Evolutionary conservation across 1,140 invertebrate genomes (phyloP).

Genomic region (Drosophila navojoa): DNA sequence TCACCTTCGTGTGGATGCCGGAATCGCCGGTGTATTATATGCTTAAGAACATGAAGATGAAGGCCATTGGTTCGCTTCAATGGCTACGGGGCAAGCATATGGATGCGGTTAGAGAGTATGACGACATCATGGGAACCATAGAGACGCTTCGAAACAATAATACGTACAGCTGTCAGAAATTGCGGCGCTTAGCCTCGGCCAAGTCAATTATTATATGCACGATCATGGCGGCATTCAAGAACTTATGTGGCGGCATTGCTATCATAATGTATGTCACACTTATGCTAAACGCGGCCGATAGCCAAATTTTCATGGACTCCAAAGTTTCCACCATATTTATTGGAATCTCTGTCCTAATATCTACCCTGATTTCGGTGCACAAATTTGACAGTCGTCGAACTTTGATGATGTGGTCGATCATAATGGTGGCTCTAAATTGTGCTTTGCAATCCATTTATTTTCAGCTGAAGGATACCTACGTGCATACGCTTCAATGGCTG

Average conservation of each 20-base stretch:
- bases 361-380: neutral
- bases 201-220: slow-evolving; percentile 85
- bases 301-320: neutral
- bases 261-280: slow-evolving; percentile 2
- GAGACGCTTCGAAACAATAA: neutral
- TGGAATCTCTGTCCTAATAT: neutral
- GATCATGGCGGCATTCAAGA: slow-evolving; percentile 71
- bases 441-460: slow-evolving; percentile 12
- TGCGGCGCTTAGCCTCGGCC: slow-evolving; percentile 22
- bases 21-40: slow-evolving; percentile 29
- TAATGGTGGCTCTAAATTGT: neutral
- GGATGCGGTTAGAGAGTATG: neutral
- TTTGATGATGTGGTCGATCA: neutral
- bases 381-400: neutral
- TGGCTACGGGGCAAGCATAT: slow-evolving; percentile 5
- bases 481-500: neutral
- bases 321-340: neutral
- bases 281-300: neutral
- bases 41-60: neutral
- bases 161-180: neutral
- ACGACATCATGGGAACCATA: neutral
- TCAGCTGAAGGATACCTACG: neutral
- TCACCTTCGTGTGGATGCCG: slow-evolving; percentile 22
- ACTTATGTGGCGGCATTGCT: slow-evolving; percentile 9
- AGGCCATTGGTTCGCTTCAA: slow-evolving; percentile 12